Conservation (phyloP, 2,113 vertebrate genomes). For the Garra rufa region DNA sequence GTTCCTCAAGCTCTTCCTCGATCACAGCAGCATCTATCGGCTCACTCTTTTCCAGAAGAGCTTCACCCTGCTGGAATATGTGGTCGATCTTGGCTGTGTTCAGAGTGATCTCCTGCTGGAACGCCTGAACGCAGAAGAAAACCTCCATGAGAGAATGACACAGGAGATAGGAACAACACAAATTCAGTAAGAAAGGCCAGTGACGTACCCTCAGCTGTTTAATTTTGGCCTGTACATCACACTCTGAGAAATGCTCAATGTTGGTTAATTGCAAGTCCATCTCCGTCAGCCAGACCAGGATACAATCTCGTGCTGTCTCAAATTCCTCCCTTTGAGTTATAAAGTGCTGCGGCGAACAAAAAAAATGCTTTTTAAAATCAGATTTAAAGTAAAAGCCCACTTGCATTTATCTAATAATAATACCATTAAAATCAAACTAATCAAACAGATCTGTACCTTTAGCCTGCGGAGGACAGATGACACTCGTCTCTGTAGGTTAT, state of each 20-base stretch:
- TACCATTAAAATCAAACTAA: neutral
- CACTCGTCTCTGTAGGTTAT: slow-evolving; percentile 91
- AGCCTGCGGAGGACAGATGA: slow-evolving; percentile 91
- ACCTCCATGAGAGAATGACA: neutral
- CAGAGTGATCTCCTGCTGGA: slow-evolving; percentile 94
- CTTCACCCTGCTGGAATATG: slow-evolving; percentile 88
- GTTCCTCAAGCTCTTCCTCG: slow-evolving; percentile 94
- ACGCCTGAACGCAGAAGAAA: slow-evolving; percentile 73
- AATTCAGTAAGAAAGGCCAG: neutral
- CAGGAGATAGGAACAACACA: neutral
- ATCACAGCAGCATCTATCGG: slow-evolving; percentile 94
- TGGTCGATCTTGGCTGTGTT: slow-evolving; percentile 90
- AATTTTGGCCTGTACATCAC: slow-evolving; percentile 95
- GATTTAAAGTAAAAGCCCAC: neutral
- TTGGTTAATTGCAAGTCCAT: slow-evolving; percentile 99
- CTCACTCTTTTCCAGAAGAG: slow-evolving; percentile 93
- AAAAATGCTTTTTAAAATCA: neutral
- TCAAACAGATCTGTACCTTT: slow-evolving; percentile 77
- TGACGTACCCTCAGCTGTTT: slow-evolving; percentile 90
- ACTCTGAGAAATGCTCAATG: slow-evolving; percentile 97
- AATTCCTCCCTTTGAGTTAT: slow-evolving; percentile 96
- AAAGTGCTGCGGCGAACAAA: slow-evolving; percentile 83
- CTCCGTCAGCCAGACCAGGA: slow-evolving; percentile 96
- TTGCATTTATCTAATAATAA: neutral
- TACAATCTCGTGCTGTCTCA: slow-evolving; percentile 89